Conservation (phyloP, 2,797 vertebrate genomes). For the Zalophus californianus region DNA sequence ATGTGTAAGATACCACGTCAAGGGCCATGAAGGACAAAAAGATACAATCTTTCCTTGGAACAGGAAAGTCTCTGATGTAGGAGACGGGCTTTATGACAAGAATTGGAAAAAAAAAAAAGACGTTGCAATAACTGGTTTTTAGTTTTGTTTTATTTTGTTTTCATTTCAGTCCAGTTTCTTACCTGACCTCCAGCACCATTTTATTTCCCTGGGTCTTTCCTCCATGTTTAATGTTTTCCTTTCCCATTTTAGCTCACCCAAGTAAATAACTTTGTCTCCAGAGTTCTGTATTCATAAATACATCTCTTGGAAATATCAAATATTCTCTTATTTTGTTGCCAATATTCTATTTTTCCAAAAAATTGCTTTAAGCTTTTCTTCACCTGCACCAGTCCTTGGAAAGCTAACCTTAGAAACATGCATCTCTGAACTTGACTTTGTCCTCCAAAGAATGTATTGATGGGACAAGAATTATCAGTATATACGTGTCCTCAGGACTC, state of each 20-base stretch:
- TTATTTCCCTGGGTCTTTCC: background rate
- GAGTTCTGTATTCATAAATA: background rate
- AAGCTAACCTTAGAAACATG: background rate
- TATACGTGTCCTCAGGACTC: background rate
- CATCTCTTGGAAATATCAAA: background rate
- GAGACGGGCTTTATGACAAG: background rate
- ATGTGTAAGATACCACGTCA: background rate
- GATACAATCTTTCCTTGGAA: conserved; percentile 12
- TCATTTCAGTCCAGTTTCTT: background rate
- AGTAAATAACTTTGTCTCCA: background rate
- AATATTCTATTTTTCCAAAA: background rate
- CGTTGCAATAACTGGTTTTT: background rate
- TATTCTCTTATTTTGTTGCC: conserved; percentile 12
- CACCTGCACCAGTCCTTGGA: background rate
- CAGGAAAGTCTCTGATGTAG: conserved; percentile 15
- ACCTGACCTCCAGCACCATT: background rate
- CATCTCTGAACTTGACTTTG: background rate
- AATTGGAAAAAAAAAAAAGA: conserved; percentile 14
- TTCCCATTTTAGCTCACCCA: background rate
- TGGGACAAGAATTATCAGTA: background rate
- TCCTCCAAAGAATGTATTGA: background rate
- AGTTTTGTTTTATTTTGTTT: conserved; percentile 3
- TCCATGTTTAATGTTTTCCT: background rate
- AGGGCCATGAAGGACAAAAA: conserved; percentile 34
- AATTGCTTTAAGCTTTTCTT: background rate